A percentile compares a stretch with the other conserved stretches of the same genome.
Evolutionary conservation across 2,113 vertebrate genomes (phyloP).

Genomic region (Malurus melanocephalus): DNA sequence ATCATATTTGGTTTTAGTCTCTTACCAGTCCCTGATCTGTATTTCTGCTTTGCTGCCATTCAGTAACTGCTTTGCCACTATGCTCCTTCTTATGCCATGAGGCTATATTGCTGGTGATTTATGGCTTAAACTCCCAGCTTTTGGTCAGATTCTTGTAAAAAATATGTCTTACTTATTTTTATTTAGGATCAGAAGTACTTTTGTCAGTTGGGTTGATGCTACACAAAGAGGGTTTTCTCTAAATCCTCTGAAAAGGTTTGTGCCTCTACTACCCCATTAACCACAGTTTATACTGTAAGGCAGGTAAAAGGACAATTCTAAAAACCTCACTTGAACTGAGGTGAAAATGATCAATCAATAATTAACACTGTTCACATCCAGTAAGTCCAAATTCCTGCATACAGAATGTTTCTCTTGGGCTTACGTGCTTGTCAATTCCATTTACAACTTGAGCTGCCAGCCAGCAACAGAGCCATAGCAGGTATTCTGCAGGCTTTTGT

Average conservation of each 20-base stretch:
- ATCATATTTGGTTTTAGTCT: neutral
- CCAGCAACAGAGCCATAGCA: neutral
- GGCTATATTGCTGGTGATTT: neutral
- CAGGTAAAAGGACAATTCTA: neutral
- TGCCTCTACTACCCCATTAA: neutral
- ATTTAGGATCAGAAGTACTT: neutral
- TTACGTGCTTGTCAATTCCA: neutral
- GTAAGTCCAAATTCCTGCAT: constrained; percentile 30
- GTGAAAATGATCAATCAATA: constrained; percentile 30
- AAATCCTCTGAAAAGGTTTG: neutral
- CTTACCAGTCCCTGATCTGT: neutral
- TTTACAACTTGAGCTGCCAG: neutral
- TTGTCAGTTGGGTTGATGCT: neutral
- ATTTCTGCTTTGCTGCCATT: neutral
- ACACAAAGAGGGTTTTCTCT: neutral
- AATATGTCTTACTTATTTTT: neutral
- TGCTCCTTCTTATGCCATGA: neutral
- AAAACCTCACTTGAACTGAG: neutral
- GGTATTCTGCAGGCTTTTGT: neutral
- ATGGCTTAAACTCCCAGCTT: neutral
- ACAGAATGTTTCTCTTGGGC: neutral
- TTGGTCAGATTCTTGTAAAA: neutral
- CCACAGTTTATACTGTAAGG: neutral
- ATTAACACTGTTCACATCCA: constrained; percentile 31
- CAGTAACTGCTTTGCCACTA: neutral